Evolutionary conservation across 2,888 invertebrate genomes (phyloP), one percentile per base, ranked within the genome.

Genomic region (Eremobia ochroleuca): DNA sequence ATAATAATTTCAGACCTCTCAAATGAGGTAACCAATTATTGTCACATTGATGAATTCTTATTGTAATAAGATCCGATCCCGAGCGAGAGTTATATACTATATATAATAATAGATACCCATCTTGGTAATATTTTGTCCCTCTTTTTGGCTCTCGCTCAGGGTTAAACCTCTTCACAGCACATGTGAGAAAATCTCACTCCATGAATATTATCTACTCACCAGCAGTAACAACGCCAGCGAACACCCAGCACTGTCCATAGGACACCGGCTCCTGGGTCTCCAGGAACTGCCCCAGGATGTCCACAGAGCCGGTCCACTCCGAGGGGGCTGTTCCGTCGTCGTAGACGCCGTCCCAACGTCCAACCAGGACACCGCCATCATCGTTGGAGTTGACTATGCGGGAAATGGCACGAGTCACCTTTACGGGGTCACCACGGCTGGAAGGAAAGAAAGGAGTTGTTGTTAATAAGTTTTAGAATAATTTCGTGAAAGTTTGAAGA

Each of bases 221-320:
- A 85, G 98, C 98, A n/a, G 98, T 98, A 2, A 98, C 97, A 25
- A 98, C 98, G 0, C 98, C 98, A 49, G 98, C 98, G 91, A 98
- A 99, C 4, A 98, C 98, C 98, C 98, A 99, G 92, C 99, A 99
- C 91, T 99, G 99, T 6, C 98, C 99, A 89, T 98, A 99, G 31
- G 97, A 97, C 15, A 99, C 98, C 11, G 98, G 97, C 64, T 97
- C 94, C 81, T 97, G 97, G 0, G 97, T 97, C 92, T 97, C 97
- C 85, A 97, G 92, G 94, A 98, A 99, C 92, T 98, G 96, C 74
- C 98, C 97, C 72, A 99, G 94, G 89, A 98, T 98, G 65, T 98
- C 97, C 13, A 98, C 98, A 46, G 98, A 98, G 69, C 98, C 98
- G 1, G 98, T 98, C 98, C 99, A 99, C 28, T 97, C 97, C 0